A percentile compares a stretch with the other conserved stretches of the same genome.
phyloP scores from a whole-genome alignment of 2,888 invertebrate species.

The Sphaerophoria rueppellii region DNA sequence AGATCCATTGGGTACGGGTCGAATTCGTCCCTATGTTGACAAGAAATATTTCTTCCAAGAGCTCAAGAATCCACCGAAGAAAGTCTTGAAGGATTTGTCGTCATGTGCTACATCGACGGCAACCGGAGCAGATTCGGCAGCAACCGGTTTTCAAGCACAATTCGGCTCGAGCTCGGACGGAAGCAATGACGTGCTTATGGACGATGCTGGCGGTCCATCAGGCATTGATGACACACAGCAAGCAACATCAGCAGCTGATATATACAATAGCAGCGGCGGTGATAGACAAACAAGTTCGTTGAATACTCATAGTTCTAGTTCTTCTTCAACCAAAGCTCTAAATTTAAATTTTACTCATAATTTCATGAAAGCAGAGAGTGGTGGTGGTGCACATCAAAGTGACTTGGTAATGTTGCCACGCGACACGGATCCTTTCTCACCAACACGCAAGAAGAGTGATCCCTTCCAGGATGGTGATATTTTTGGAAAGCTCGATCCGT shows the following conservation, averaged over 20 bases:
- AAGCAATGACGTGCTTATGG: conserved; percentile 56
- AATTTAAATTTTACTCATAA: conserved; percentile 71
- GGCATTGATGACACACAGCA: conserved; percentile 16
- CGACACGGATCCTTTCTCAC: conserved; percentile 82
- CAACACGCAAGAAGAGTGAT: conserved; percentile 83
- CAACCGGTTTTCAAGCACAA: conserved; percentile 62
- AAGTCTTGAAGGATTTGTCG: conserved; percentile 92
- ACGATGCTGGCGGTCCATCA: conserved; percentile 48
- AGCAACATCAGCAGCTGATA: conserved; percentile 16
- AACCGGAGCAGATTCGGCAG: conserved; percentile 75
- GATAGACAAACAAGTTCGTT: conserved; percentile 72
- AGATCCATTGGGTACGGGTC: conserved; percentile 95
- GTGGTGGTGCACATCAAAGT: conserved; percentile 66
- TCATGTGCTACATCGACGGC: neutral
- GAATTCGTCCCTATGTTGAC: conserved; percentile 95
- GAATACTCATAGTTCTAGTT: conserved; percentile 59
- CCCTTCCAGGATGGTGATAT: conserved; percentile 86
- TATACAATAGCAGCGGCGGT: conserved; percentile 29
- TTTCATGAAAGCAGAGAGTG: conserved; percentile 67
- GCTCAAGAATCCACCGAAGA: conserved; percentile 96
- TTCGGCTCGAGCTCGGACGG: conserved; percentile 62
- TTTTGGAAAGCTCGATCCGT: conserved; percentile 81
- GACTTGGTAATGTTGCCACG: conserved; percentile 82
- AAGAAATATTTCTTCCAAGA: conserved; percentile 98
- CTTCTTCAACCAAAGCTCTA: conserved; percentile 62